Evolutionary conservation across 2,797 vertebrate genomes (phyloP), one percentile per base, ranked within the genome.

Genomic region (Numenius phaeopus): DNA sequence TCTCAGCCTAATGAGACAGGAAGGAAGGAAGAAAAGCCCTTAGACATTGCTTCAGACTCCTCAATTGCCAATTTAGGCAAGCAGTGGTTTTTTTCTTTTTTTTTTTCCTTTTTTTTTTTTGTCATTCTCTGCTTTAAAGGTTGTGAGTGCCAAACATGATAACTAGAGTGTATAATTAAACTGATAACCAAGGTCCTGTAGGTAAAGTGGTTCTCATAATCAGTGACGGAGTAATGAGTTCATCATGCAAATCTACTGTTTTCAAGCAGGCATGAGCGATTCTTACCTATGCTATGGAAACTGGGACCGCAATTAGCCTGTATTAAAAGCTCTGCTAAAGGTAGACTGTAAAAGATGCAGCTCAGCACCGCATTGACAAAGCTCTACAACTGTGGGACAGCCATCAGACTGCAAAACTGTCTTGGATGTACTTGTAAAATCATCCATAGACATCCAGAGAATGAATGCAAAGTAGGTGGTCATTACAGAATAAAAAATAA

Each of bases 61-160:
- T 79, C 77, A 76, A 8, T 7, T 87, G 26, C 42, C 27, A 23
- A 46, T 76, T 81, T 50, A 46, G 37, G 54, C 42, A 90, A 93
- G n/a, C 13, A 34, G 21, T 50, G 20, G 1, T 11, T 15, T 32
- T 32, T n/a, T n/a, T 29, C 8, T 0, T 4, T 2, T 16, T 8
- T 44, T 11, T 13, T 24, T 24, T 29, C 29, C n/a, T 11, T 0
- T 6, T 3, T 40, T 4, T 52, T 12, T 42, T 27, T n/a, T 10
- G 3, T 15, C 69, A 27, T 79, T 85, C 6, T 64, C 19, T 84
- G 6, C 27, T 81, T 66, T 84, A 91, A 87, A 80, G 15, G 14
- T 77, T 80, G 22, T 23, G 55, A 95, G 67, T 84, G 58, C 49
- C 37, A 87, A 92, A 77, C 37, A 21, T 42, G 39, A 50, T 55